Conservation (phyloP, 2,888 invertebrate genomes). For the Philereme vetulata region DNA sequence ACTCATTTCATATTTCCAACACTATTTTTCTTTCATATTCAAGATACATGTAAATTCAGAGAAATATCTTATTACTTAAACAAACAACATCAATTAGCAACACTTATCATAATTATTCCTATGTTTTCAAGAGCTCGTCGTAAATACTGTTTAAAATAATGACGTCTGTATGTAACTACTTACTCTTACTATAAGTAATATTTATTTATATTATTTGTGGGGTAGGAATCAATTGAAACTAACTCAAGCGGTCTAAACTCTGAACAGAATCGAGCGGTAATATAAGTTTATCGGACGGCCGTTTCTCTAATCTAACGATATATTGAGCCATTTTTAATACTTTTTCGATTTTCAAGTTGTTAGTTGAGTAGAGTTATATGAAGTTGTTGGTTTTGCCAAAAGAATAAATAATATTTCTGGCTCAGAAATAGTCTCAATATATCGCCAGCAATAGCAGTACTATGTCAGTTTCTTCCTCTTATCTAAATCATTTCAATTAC, state of each 20-base stretch:
- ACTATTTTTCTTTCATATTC: slow-evolving; percentile 2
- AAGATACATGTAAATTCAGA: slow-evolving; percentile 10
- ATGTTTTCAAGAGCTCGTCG: slow-evolving; percentile 36
- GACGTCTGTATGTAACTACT: slow-evolving; percentile 34
- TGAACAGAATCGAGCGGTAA: slow-evolving; percentile 37
- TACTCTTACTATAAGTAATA: slow-evolving; percentile 18
- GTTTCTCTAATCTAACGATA: slow-evolving; percentile 39
- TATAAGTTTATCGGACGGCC: slow-evolving; percentile 41
- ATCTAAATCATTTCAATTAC: slow-evolving; percentile 54
- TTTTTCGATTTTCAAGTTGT: not conserved
- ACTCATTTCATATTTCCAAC: not conserved
- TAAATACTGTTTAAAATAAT: slow-evolving; percentile 34
- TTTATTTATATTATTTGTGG: slow-evolving; percentile 29
- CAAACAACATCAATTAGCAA: slow-evolving; percentile 29
- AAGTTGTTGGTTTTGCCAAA: slow-evolving; percentile 1
- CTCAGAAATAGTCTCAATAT: slow-evolving; percentile 35
- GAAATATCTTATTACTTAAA: slow-evolving; percentile 20
- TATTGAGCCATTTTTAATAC: slow-evolving; percentile 27
- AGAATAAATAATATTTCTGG: slow-evolving; percentile 3
- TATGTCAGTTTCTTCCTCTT: slow-evolving; percentile 54
- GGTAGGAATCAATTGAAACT: slow-evolving; percentile 35
- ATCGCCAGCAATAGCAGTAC: slow-evolving; percentile 55
- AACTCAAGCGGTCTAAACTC: slow-evolving; percentile 33
- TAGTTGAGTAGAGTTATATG: not conserved
- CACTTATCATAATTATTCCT: slow-evolving; percentile 24